These are phyloP conservation scores for Spea hammondii DNA, from an alignment of 2,797 vertebrate species.

Conservation along the genomic window DNA sequence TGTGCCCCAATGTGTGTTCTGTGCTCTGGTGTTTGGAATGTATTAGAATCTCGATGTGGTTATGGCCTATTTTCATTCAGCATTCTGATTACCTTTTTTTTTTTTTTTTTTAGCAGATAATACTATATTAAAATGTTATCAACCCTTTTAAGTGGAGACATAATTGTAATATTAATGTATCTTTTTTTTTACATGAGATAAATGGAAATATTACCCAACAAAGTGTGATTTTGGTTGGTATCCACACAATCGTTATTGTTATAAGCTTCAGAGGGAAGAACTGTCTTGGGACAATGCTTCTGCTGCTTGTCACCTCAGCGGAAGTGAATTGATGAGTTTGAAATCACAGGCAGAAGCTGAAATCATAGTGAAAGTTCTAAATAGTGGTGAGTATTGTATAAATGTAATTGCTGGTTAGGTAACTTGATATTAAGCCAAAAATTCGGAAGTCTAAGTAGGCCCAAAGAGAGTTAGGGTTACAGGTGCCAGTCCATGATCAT, in stretches of 20 bases:
- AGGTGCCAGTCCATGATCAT: no score
- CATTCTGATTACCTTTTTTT: no score
- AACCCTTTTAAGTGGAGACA: no score
- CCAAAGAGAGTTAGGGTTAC: no score
- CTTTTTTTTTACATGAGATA: slow-evolving; percentile 65
- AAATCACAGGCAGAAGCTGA: slow-evolving; percentile 82
- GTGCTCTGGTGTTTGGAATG: no score
- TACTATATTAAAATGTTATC: no score
- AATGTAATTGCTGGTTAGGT: background rate
- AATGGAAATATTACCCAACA: slow-evolving; percentile 83
- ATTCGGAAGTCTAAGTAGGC: no score
- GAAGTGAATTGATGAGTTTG: slow-evolving; percentile 75
- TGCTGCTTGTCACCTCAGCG: slow-evolving; percentile 68
- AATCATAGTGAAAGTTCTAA: slow-evolving; percentile 72
- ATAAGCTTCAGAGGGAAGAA: slow-evolving; percentile 69
- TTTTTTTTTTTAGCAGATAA: no score
- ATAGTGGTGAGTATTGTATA: slow-evolving; percentile 71
- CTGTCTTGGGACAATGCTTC: slow-evolving; percentile 79
- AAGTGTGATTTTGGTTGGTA: slow-evolving; percentile 79
- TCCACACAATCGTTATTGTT: slow-evolving; percentile 83
- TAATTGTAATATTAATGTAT: slow-evolving; percentile 39
- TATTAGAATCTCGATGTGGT: no score
- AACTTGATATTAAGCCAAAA: no score
- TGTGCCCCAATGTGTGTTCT: no score
- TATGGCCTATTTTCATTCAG: no score